Base-by-base conservation (phyloP, 2,888 invertebrate genomes). In the Meteorus colon region DNA sequence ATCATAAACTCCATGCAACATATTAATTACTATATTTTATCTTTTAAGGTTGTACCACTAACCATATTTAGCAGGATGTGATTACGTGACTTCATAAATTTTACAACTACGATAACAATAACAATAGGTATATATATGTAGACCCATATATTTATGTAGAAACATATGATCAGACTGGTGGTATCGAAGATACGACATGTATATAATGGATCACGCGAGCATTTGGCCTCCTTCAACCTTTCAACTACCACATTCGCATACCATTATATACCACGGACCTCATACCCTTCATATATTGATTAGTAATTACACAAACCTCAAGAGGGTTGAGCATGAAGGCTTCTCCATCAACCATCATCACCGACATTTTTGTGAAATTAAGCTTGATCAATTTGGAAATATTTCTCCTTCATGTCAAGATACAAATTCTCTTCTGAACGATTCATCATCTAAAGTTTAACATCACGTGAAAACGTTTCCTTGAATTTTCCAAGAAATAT, bases 291-390 rank as follows among this genome's bases (percentile, higher is more conserved):
- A 55, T 76, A 45, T 77, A 79, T 79, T 74, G 79, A 79, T 79
- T 79, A 60, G 74, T 77, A 79, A 79, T 79, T 77, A 75, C 29
- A 66, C 14, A 34, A 37, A 60, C 51, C 62, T 76, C 27, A 74
- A 71, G 71, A 73, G 78, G 72, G 34, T 75, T 71, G 48, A 71
- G 67, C 63, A 19, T 72, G 68, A 65, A 66, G 65, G 66, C 19
- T 60, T 24, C 70, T 73, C 72, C 41, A 45, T 37, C 45, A 63
- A 45, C 34, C 24, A 70, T 12, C 62, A 37, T n/a, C 66, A 70
- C 51, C 55, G 51, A n/a, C 63, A 24, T 63, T 37, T 45, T 60
- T 41, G 29, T 31, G 59, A 62, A 72, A 72, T 63, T 31, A 59
- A 55, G 65, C 66, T 45, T 62, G 37, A n/a, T 60, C 14, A 67